phyloP scores from a whole-genome alignment of 2,888 invertebrate genomes.

The Fragum whitleyi region DNA sequence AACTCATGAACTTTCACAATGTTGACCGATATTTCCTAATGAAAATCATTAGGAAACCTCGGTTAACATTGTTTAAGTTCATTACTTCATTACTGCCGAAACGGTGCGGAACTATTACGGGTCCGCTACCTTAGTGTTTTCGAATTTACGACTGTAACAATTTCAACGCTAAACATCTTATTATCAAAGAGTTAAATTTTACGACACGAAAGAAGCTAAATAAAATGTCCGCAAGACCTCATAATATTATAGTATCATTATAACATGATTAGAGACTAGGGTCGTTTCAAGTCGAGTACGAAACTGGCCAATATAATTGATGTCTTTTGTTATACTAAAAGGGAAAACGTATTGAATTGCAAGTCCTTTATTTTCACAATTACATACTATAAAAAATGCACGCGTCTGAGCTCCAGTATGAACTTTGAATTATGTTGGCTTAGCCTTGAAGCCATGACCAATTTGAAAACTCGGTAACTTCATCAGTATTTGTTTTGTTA shows the following conservation, averaged over 20 bases:
- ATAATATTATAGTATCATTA: conserved; percentile 26
- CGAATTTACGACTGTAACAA: background rate
- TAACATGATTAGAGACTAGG: conserved; percentile 15
- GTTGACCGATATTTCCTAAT: too few relatives aligned
- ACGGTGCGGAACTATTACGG: too few relatives aligned
- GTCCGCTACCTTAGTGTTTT: too few relatives aligned
- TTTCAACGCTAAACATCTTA: background rate
- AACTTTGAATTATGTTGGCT: background rate
- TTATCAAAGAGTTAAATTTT: conserved; percentile 4
- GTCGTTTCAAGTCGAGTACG: conserved; percentile 12
- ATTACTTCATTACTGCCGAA: too few relatives aligned
- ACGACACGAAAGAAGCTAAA: conserved; percentile 1
- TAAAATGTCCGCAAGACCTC: conserved; percentile 22
- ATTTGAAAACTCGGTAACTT: too few relatives aligned
- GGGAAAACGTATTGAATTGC: conserved; percentile 30
- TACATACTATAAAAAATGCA: conserved; percentile 29
- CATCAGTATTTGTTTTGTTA: too few relatives aligned
- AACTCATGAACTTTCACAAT: too few relatives aligned
- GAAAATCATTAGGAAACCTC: too few relatives aligned
- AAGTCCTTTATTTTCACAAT: conserved; percentile 5
- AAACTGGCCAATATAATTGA: conserved; percentile 20
- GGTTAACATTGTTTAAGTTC: too few relatives aligned
- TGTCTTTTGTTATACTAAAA: conserved; percentile 5
- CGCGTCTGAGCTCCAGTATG: conserved; percentile 1
- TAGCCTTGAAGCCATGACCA: too few relatives aligned